These are phyloP conservation scores for Kuschelorhynchus macadamiae DNA, from an alignment of 2,888 invertebrate genomes.

Conservation along the genomic window DNA sequence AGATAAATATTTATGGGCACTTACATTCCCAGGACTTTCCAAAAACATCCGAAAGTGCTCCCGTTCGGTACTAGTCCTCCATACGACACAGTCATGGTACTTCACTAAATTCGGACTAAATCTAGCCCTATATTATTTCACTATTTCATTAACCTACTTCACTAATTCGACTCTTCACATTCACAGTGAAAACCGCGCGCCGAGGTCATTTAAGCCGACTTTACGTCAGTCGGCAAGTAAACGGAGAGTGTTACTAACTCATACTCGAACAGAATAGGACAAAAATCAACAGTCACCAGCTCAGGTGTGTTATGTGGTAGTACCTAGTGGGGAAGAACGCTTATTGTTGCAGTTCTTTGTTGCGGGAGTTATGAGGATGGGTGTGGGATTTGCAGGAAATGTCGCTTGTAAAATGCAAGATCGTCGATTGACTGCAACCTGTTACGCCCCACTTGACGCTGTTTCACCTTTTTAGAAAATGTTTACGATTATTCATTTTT, in stretches of 20 bases:
- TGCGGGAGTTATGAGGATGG: constrained; percentile 37
- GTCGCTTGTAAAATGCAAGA: too few relatives aligned
- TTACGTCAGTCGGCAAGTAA: constrained; percentile 9
- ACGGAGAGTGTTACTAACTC: constrained; percentile 22
- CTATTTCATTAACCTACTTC: constrained; percentile 39
- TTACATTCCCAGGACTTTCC: constrained; percentile 74
- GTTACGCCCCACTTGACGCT: too few relatives aligned
- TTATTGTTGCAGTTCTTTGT: constrained; percentile 43
- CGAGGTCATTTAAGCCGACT: constrained; percentile 33
- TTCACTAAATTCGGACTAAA: constrained; percentile 15
- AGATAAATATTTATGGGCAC: too few relatives aligned
- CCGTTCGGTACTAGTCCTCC: constrained; percentile 93
- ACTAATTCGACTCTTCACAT: constrained; percentile 33
- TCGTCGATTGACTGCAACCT: too few relatives aligned
- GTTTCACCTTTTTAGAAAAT: too few relatives aligned
- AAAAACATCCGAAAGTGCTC: constrained; percentile 93
- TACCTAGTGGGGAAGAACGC: constrained; percentile 37
- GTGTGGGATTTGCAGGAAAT: constrained; percentile 42
- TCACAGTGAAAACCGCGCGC: constrained; percentile 27
- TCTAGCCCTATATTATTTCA: constrained; percentile 20
- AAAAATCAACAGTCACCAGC: constrained; percentile 44
- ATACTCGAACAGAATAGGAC: constrained; percentile 26
- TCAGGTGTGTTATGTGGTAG: constrained; percentile 38
- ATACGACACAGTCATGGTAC: constrained; percentile 88
- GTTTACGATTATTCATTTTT: too few relatives aligned